These are phyloP conservation scores for Micronycteris hirsuta DNA, from an alignment of 2,113 vertebrate genomes.

Conservation along the genomic window DNA sequence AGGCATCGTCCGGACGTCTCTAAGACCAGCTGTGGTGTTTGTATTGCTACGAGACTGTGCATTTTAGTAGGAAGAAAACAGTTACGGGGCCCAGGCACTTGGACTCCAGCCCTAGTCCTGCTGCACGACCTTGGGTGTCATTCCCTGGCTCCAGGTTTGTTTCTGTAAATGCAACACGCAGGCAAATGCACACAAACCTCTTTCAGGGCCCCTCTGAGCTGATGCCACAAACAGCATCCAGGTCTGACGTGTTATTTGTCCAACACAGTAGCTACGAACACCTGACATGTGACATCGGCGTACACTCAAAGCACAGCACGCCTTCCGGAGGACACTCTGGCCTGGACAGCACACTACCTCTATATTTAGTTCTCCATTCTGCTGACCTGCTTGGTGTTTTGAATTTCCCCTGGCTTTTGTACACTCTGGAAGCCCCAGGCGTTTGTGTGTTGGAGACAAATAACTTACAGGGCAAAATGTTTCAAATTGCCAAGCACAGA, in stretches of 20 bases:
- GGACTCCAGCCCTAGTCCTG: neutral
- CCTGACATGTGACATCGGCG: neutral
- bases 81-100: neutral
- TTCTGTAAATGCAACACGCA: neutral
- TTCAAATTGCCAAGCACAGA: neutral
- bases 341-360: neutral
- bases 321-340: neutral
- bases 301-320: neutral
- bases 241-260: neutral
- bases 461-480: neutral
- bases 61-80: neutral
- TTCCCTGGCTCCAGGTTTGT: neutral
- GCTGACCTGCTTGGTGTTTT: neutral
- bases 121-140: neutral
- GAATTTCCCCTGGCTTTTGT: neutral
- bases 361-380: neutral
- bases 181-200: neutral
- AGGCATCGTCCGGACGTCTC: neutral
- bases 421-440: neutral
- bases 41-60: neutral
- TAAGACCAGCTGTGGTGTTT: neutral
- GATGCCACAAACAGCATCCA: neutral
- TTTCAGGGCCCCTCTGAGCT: neutral
- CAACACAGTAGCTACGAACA: neutral
- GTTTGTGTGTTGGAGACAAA: constrained; percentile 24